Base-by-base conservation (phyloP, 2,888 invertebrate species). In the Meteorus cinctellus region DNA sequence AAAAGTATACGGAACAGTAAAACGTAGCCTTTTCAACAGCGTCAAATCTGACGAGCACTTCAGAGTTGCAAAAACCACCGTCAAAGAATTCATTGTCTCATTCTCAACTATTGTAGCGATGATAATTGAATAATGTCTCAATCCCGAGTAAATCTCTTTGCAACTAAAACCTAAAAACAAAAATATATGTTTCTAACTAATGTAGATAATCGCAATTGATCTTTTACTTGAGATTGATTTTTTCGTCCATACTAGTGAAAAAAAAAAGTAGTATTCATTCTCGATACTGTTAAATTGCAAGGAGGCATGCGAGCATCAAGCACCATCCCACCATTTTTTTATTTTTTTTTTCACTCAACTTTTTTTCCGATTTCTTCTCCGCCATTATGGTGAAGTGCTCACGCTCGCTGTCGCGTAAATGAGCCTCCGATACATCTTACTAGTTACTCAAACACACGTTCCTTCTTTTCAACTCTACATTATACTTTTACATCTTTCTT, bases 151-250 rank as follows among this genome's bases (percentile, higher is more conserved):
- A 4, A 16, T n/a, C 16, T 16, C 4, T 4, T 48, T 0, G n/a
- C n/a, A n/a, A 48, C 4, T 2, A 48, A 48, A 48, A n/a, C 0
- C 4, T 4, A 5, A n/a, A n/a, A 48, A 48, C 12, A 45, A 48
- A 48, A 41, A 41, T 5, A 45, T 27, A 36, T 27, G 24, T 41
- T 29, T 84, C 83, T 85, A 85, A 85, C 85, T 84, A 77, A 59
- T 80, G 72, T 80, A 84, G 86, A 87, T 87, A 88, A 88, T 87
- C 86, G 84, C 86, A 48, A 48, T 48, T 48, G 48, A n/a, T 48
- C n/a, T 48, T 27, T 71, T 8, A 71, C 60, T 71, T 27, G 29
- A 41, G n/a, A 62, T 45, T 71, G 36, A 34, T 19, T 70, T 70
- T 27, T 62, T 62, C 60, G 41, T 29, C 55, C 10, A 60, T 19